phyloP scores from a whole-genome alignment of 2,113 vertebrate genomes.

The Sorex fumeus region DNA sequence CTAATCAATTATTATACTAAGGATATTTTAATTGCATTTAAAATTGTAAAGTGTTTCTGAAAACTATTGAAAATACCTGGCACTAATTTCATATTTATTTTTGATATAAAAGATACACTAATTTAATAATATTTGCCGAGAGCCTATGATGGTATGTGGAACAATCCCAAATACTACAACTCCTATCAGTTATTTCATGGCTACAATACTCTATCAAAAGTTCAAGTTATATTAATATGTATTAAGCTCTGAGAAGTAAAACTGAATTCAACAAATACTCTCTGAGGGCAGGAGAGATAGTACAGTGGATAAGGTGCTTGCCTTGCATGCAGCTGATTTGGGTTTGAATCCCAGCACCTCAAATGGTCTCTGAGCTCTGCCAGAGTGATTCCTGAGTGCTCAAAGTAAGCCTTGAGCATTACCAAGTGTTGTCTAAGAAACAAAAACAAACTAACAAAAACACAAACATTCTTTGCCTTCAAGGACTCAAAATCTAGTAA shows the following conservation, averaged over 20 bases:
- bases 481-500: constrained; percentile 36
- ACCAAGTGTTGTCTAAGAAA: too few relatives aligned
- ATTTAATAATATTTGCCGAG: constrained; percentile 41
- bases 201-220: neutral
- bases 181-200: neutral
- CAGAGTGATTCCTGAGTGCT: too few relatives aligned
- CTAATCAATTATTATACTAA: constrained; percentile 21
- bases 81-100: constrained; percentile 11
- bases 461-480: neutral
- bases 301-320: too few relatives aligned
- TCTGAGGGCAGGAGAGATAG: too few relatives aligned
- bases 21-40: constrained; percentile 47
- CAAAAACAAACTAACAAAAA: too few relatives aligned
- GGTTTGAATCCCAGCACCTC: too few relatives aligned
- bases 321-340: too few relatives aligned
- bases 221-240: constrained; percentile 19
- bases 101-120: neutral
- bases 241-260: neutral
- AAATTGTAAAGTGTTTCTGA: constrained; percentile 23
- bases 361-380: too few relatives aligned
- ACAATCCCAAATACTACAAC: neutral
- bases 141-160: neutral
- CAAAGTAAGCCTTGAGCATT: too few relatives aligned
- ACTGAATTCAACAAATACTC: neutral
- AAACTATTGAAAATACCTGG: neutral